Percentiles rank a stretch among this genome's conserved stretches.
These are phyloP conservation scores for Neodon shergylaensis DNA, from an alignment of 2,113 vertebrate species.

Conservation along the genomic window DNA sequence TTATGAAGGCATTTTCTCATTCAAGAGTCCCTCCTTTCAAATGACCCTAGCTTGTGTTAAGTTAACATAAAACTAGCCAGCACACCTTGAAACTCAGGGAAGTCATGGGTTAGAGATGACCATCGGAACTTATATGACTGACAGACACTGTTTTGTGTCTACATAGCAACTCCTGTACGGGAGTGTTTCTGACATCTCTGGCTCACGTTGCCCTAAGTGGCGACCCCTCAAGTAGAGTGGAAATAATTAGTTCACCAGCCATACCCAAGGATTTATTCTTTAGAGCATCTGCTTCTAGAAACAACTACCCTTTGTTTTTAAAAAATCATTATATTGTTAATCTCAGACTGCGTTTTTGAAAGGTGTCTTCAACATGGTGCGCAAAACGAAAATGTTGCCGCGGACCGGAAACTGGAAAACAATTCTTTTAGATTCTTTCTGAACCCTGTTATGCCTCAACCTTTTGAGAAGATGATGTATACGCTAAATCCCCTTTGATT, in stretches of 20 bases:
- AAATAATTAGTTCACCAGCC: background rate
- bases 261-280: constrained; percentile 43
- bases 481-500: constrained; percentile 59
- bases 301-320: constrained; percentile 70
- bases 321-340: constrained; percentile 53
- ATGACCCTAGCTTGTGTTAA: background rate
- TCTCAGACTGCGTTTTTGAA: constrained; percentile 62
- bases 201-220: background rate
- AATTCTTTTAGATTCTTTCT: constrained; percentile 24
- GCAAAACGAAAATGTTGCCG: background rate
- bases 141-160: background rate
- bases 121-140: rapidly evolving
- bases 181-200: background rate
- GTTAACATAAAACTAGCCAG: background rate
- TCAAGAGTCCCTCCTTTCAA: background rate
- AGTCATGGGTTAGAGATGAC: background rate
- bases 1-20: background rate
- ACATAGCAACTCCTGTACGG: background rate
- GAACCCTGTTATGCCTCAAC: background rate
- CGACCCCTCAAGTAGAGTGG: background rate
- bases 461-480: constrained; percentile 12
- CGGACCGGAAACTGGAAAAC: background rate
- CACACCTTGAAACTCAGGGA: background rate
- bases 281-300: constrained; percentile 45
- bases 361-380: background rate